A percentile compares a stretch with the other conserved stretches of the same genome.
Conservation (phyloP, 2,797 vertebrate species). For the Hippocampus kuda region DNA sequence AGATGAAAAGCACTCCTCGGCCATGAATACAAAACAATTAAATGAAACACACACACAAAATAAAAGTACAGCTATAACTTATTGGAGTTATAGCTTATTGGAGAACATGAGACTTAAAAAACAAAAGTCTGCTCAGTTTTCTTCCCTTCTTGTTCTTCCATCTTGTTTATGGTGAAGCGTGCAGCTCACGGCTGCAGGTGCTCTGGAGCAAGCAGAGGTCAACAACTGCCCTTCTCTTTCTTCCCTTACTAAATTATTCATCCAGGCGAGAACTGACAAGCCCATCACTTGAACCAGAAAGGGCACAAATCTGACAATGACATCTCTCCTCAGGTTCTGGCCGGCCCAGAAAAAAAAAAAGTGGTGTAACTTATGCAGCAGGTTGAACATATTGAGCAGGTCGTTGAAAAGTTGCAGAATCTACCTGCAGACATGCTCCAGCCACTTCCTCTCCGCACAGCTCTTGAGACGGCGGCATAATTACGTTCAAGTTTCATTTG, state of each 20-base stretch:
- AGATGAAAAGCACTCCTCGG: not conserved
- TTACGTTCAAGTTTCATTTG: slow-evolving; percentile 2
- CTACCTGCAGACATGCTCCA: not conserved
- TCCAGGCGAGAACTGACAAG: not conserved
- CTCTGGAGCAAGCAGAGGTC: not conserved
- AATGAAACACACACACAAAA: not conserved
- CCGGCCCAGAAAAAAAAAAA: not conserved
- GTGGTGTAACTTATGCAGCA: not conserved
- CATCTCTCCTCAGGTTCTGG: not conserved
- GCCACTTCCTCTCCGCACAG: not conserved
- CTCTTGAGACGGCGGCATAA: not conserved
- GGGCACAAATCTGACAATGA: not conserved
- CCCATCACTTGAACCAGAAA: not conserved
- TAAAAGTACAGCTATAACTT: not conserved
- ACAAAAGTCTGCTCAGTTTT: not conserved
- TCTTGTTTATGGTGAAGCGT: not conserved
- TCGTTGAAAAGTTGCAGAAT: not conserved
- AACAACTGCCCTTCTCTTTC: slow-evolving; percentile 1
- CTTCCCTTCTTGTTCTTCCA: not conserved
- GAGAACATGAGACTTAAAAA: not conserved
- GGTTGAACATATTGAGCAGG: not conserved
- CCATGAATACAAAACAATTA: not conserved
- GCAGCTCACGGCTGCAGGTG: not conserved
- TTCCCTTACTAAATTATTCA: slow-evolving; percentile 1
- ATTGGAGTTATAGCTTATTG: not conserved